A percentile compares a stretch with the other conserved stretches of the same genome.
phyloP scores from a whole-genome alignment of 2,113 vertebrate genomes.

The Neodon shergylaensis region DNA sequence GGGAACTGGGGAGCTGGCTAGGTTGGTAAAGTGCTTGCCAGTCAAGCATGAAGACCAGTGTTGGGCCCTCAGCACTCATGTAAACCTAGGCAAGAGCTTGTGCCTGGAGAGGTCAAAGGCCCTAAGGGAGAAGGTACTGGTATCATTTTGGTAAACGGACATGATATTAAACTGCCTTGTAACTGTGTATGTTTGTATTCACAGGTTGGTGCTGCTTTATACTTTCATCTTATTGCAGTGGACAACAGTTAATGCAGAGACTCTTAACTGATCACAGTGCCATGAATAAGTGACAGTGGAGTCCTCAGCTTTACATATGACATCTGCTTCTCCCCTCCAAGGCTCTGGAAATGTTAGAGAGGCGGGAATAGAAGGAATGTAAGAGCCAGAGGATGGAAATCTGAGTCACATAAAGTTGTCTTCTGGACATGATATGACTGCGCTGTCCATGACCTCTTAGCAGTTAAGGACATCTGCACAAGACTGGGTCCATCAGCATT shows the following conservation, averaged over 20 bases:
- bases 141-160: neutral
- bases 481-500: neutral
- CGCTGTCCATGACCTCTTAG: no score
- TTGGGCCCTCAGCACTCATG: neutral
- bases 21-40: neutral
- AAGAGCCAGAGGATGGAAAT: neutral
- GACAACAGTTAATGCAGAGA: neutral
- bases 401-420: neutral
- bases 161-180: neutral
- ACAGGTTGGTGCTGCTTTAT: no score
- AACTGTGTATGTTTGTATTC: neutral
- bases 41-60: neutral
- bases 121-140: neutral
- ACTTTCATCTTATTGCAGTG: neutral
- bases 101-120: neutral
- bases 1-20: neutral
- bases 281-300: neutral
- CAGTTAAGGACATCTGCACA: neutral
- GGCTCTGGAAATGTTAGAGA: neutral
- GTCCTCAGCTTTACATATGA: neutral
- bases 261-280: neutral
- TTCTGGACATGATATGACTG: neutral
- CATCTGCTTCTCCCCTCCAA: neutral
- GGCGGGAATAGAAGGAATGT: no score
- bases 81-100: neutral